Conservation (phyloP, 2,113 vertebrate genomes). For the Anarrhichthys ocellatus region DNA sequence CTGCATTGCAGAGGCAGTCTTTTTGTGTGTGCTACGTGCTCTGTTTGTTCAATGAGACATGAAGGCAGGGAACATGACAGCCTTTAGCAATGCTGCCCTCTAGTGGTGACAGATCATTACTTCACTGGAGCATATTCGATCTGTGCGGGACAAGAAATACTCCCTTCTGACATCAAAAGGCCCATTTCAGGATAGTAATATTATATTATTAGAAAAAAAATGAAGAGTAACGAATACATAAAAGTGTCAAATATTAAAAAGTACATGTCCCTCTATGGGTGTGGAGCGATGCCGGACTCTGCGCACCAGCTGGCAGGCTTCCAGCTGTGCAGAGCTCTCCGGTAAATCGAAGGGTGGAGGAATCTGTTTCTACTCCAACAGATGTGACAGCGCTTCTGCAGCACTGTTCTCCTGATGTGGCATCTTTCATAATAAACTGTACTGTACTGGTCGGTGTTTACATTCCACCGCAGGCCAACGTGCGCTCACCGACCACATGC, state of each 20-base stretch:
- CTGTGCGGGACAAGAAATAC: background rate
- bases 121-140: background rate
- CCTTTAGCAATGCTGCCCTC: slow-evolving; percentile 56
- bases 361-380: too few relatives aligned
- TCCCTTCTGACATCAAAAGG: background rate
- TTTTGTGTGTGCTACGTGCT: slow-evolving; percentile 9
- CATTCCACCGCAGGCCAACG: too few relatives aligned
- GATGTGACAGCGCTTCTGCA: too few relatives aligned
- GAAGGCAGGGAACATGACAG: background rate
- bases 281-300: background rate
- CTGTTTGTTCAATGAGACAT: background rate
- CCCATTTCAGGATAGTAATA: background rate
- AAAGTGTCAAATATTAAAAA: background rate
- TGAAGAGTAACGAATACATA: background rate
- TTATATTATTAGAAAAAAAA: background rate
- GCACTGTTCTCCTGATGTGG: too few relatives aligned
- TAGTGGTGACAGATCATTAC: slow-evolving; percentile 13
- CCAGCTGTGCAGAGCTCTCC: too few relatives aligned
- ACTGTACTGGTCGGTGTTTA: too few relatives aligned
- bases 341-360: too few relatives aligned
- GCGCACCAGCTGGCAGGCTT: too few relatives aligned
- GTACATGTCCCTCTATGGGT: background rate
- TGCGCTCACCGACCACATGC: too few relatives aligned
- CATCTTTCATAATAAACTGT: too few relatives aligned
- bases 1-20: slow-evolving; percentile 69